Evolutionary conservation across 2,113 vertebrate species (phyloP).

Genomic region (Erpornis zantholeuca): DNA sequence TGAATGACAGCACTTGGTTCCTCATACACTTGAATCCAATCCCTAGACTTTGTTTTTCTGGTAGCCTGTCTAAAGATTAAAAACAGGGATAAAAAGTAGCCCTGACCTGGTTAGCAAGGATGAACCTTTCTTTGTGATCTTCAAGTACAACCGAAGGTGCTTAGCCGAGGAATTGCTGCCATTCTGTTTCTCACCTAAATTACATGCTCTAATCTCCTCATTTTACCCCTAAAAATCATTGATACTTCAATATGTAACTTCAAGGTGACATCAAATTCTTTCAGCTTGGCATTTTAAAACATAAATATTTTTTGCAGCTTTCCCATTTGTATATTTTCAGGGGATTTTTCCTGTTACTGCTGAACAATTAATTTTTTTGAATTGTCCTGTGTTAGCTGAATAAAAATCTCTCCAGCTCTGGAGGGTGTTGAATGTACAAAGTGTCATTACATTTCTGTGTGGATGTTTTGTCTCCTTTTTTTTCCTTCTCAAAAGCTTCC

Average conservation of each 20-base stretch:
- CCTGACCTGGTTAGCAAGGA: background rate
- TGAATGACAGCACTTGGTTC: background rate
- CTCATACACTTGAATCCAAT: background rate
- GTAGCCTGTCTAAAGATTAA: background rate
- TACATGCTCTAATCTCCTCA: background rate
- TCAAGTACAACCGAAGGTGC: background rate
- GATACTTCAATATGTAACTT: background rate
- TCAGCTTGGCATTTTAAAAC: background rate
- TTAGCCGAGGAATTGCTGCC: background rate
- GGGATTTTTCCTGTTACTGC: background rate
- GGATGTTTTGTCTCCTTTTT: background rate
- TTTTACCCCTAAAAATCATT: background rate
- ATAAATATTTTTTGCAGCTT: background rate
- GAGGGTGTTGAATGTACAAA: background rate
- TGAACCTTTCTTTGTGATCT: accelerated
- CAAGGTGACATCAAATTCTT: background rate
- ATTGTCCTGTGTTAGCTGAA: background rate
- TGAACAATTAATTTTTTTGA: background rate
- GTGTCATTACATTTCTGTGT: background rate
- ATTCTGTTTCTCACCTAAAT: background rate
- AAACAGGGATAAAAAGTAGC: background rate
- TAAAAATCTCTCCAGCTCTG: background rate
- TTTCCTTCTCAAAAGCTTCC: background rate
- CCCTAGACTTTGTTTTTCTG: background rate
- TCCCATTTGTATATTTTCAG: background rate